These are phyloP conservation scores for Aphelinus certus DNA, from an alignment of 1,140 invertebrate species.

Conservation along the genomic window DNA sequence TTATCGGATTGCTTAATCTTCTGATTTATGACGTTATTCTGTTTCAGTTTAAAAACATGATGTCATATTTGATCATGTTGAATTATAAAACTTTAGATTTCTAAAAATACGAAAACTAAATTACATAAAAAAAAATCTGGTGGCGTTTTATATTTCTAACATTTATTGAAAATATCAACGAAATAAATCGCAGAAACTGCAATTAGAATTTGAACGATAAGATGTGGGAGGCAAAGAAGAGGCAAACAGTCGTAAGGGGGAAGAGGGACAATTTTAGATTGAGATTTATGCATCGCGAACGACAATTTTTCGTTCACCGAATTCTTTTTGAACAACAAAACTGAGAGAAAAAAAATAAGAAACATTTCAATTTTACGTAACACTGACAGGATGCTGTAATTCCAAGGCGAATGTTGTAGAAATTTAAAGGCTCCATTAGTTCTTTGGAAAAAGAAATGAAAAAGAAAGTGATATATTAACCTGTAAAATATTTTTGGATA, in stretches of 20 bases:
- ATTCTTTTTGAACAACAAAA: background rate
- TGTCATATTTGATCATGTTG: background rate
- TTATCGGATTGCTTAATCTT: too few species aligned
- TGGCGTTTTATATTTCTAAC: too few species aligned
- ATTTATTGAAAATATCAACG: too few species aligned
- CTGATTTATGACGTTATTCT: too few species aligned
- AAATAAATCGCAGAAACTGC: slow-evolving; percentile 43
- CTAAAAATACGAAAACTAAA: slow-evolving; percentile 12
- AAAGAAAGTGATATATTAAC: too few species aligned
- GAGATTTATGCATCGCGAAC: slow-evolving; percentile 53
- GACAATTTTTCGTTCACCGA: slow-evolving; percentile 41
- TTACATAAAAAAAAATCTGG: too few species aligned
- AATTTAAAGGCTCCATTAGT: too few species aligned
- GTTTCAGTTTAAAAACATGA: too few species aligned
- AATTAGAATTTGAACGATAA: slow-evolving; percentile 28
- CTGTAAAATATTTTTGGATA: too few species aligned
- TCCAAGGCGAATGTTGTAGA: too few species aligned
- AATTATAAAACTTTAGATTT: slow-evolving; percentile 8
- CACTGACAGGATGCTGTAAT: background rate
- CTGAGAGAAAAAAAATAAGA: background rate
- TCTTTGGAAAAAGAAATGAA: too few species aligned
- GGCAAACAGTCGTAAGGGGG: slow-evolving; percentile 36
- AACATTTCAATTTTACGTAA: background rate
- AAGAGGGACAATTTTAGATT: slow-evolving; percentile 53
- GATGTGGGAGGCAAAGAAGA: slow-evolving; percentile 19